Conservation (phyloP, 2,113 vertebrate genomes). For the Camelus dromedarius region DNA sequence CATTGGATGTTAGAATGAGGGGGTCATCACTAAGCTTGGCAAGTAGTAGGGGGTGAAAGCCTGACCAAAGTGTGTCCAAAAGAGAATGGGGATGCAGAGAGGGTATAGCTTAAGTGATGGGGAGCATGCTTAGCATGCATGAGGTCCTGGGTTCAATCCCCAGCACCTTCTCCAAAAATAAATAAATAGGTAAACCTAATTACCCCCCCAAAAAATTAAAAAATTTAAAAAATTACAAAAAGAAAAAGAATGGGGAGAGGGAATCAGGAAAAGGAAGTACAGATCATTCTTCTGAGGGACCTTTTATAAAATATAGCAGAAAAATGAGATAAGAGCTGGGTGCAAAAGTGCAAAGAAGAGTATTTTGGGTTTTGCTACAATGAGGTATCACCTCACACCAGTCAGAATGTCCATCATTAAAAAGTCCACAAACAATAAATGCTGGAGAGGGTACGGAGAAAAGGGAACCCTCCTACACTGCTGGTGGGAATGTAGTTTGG, state of each 20-base stretch:
- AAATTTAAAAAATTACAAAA: background rate
- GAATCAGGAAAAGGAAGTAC: background rate
- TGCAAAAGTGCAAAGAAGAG: background rate
- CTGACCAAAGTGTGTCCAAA: background rate
- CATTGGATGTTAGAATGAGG: accelerated
- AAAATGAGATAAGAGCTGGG: background rate
- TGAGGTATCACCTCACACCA: too few relatives aligned
- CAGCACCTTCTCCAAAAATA: too few relatives aligned
- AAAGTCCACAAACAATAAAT: too few relatives aligned
- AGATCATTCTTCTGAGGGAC: background rate
- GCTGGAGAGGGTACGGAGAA: too few relatives aligned
- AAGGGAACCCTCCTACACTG: too few relatives aligned
- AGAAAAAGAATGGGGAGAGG: background rate
- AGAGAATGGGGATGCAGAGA: background rate
- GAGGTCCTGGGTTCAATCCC: too few relatives aligned
- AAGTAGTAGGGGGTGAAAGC: background rate
- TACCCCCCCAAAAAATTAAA: too few relatives aligned
- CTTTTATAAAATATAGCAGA: background rate
- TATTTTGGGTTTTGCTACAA: background rate
- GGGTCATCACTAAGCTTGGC: background rate
- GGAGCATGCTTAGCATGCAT: too few relatives aligned
- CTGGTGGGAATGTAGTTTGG: too few relatives aligned
- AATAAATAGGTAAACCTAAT: too few relatives aligned
- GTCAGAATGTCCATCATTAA: too few relatives aligned
- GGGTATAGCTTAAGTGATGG: too few relatives aligned